These are phyloP conservation scores for Mnemiopsis leidyi DNA, from an alignment of 37 sponge, comb jelly and placozoan genomes.

Conservation along the genomic window DNA sequence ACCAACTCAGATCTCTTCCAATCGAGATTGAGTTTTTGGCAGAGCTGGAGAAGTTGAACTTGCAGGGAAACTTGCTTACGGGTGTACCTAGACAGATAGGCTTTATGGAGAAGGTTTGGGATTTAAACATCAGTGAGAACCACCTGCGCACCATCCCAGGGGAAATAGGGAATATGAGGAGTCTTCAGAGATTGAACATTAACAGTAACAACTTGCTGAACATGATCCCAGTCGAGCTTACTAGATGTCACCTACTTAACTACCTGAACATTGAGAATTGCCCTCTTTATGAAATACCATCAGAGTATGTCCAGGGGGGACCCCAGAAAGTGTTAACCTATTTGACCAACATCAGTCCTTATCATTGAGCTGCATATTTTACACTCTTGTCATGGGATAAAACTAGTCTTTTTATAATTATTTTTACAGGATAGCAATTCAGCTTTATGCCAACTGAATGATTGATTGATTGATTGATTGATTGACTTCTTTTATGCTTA, in stretches of 20 bases:
- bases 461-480: not conserved
- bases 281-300: not conserved
- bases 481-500: too few relatives aligned
- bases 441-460: not conserved
- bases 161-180: constrained; percentile 48
- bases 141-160: constrained; percentile 38
- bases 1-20: constrained; percentile 25
- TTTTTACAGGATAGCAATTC: not conserved
- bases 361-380: constrained; percentile 4
- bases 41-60: constrained; percentile 45
- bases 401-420: not conserved
- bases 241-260: constrained; percentile 5
- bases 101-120: constrained; percentile 24
- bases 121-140: constrained; percentile 59
- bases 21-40: constrained; percentile 44
- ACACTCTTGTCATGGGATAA: too few relatives aligned
- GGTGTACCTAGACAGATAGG: constrained; percentile 31
- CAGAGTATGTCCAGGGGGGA: not conserved
- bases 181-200: constrained; percentile 27
- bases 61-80: constrained; percentile 3
- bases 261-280: constrained; percentile 32
- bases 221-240: constrained; percentile 49
- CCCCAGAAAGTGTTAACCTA: constrained; percentile 46
- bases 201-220: constrained; percentile 22
- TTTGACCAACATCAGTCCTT: constrained; percentile 22